Conservation (phyloP, 2,888 invertebrate species). For the Drosophila mimica region DNA sequence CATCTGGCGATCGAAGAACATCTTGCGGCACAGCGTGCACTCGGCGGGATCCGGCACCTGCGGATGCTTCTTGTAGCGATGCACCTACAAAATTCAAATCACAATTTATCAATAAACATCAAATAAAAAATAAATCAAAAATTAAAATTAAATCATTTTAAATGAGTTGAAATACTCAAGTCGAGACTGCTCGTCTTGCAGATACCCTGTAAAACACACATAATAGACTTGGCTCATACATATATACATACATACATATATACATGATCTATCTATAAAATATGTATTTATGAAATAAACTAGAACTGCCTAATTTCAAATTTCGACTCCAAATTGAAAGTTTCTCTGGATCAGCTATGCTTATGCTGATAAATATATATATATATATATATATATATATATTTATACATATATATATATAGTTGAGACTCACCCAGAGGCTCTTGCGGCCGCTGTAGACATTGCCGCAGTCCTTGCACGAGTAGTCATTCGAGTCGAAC, state of each 20-base stretch:
- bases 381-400: not conserved
- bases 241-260: too few species aligned
- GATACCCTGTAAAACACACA: not conserved
- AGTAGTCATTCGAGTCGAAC: conserved; percentile 85
- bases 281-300: not conserved
- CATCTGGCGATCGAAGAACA: conserved; percentile 85
- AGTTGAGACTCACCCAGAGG: conserved; percentile 81
- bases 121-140: too few species aligned
- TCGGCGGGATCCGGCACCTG: conserved; percentile 84
- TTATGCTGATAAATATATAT: not conserved
- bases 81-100: conserved; percentile 69
- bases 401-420: not conserved
- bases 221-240: not conserved
- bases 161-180: too few species aligned
- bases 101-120: not conserved
- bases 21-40: conserved; percentile 84
- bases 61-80: conserved; percentile 85
- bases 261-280: not conserved
- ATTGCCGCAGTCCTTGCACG: conserved; percentile 85
- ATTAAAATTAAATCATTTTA: too few species aligned
- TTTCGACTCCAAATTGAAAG: not conserved
- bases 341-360: not conserved
- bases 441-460: conserved; percentile 85
- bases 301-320: too few species aligned
- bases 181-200: not conserved